Evolutionary conservation across 2,888 invertebrate species (phyloP), one percentile per base, ranked within the genome.

Genomic region (Heliconius charithonia): DNA sequence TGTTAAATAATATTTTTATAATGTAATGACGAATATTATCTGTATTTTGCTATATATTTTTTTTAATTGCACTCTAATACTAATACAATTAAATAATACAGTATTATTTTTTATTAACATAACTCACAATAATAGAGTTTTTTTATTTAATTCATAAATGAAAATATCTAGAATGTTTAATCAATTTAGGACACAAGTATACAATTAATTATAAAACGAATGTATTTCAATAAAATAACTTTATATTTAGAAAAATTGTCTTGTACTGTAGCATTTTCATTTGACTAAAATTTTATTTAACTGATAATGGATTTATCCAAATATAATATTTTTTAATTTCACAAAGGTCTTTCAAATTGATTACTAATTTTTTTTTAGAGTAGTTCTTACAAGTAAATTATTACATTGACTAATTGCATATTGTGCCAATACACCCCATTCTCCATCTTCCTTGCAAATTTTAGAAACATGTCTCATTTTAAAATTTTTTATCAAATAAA

Each of bases 61-160:
- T 45, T n/a, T 10, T 32, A 37, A 62, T 25, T 73, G 22, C 13
- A 19, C 32, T 32, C 16, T 32, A 13, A 19, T 37, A 25, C 9
- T 37, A 25, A 73, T 62, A 13, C 22, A 25, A 41, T 73, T 71
- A 29, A 37, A 73, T 4, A 37, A 32, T 41, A 22, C 25, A 73
- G 3, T 56, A 32, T 62, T 62, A 62, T 25, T 0, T 66, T 66
- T 32, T 37, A 3, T 73, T 62, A 73, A 27, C 45, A 16, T 62
- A 62, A 70, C n/a, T 51, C 16, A 72, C 27, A 63, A 63, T 59
- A 59, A n/a, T n/a, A 59, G 19, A 22, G n/a, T 59, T n/a, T 59
- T n/a, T 59, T n/a, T 10, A n/a, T n/a, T n/a, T 59, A 12, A 9
- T 22, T n/a, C 9, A 59, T 59, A 12, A 59, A 59, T n/a, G 59